Conservation (phyloP, 2,888 invertebrate genomes). For the Lobophora halterata region DNA sequence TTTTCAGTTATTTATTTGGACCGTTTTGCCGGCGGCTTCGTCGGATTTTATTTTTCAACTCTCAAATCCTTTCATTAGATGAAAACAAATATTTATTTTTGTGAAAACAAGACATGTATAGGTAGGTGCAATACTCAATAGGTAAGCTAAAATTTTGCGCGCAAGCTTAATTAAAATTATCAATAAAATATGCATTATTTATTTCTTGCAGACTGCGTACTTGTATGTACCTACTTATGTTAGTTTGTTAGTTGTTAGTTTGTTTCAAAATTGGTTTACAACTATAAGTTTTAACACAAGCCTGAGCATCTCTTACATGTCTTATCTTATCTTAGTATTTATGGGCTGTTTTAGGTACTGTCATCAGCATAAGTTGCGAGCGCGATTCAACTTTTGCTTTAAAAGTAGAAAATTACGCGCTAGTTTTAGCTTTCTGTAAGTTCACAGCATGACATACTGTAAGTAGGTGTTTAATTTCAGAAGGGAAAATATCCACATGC, state of each 20-base stretch:
- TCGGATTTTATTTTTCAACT: slow-evolving; percentile 65
- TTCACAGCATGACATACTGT: slow-evolving; percentile 19
- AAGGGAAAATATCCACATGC: slow-evolving; percentile 24
- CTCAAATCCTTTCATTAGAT: slow-evolving; percentile 45
- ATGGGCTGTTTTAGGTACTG: slow-evolving; percentile 8
- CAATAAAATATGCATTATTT: too few species aligned
- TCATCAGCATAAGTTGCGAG: slow-evolving; percentile 5
- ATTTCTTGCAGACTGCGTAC: too few species aligned
- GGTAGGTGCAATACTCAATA: too few species aligned
- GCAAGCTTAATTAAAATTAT: too few species aligned
- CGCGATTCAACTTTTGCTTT: slow-evolving; percentile 1
- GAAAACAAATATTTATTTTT: slow-evolving; percentile 31
- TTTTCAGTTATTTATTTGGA: slow-evolving; percentile 76
- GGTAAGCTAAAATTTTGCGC: too few species aligned
- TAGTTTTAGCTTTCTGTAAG: slow-evolving; percentile 2
- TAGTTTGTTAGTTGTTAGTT: too few species aligned
- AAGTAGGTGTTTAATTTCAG: slow-evolving; percentile 23
- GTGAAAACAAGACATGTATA: slow-evolving; percentile 19
- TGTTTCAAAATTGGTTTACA: too few species aligned
- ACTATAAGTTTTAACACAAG: slow-evolving; percentile 11
- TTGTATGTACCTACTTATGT: too few species aligned
- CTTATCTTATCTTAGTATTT: slow-evolving; percentile 12
- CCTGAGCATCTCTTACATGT: slow-evolving; percentile 2
- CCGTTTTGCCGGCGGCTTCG: slow-evolving; percentile 56
- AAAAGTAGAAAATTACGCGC: background rate